A percentile compares a stretch with the other conserved stretches of the same genome.
These are phyloP conservation scores for Spilosoma lubricipeda DNA, from an alignment of 2,888 invertebrate genomes.

Conservation along the genomic window DNA sequence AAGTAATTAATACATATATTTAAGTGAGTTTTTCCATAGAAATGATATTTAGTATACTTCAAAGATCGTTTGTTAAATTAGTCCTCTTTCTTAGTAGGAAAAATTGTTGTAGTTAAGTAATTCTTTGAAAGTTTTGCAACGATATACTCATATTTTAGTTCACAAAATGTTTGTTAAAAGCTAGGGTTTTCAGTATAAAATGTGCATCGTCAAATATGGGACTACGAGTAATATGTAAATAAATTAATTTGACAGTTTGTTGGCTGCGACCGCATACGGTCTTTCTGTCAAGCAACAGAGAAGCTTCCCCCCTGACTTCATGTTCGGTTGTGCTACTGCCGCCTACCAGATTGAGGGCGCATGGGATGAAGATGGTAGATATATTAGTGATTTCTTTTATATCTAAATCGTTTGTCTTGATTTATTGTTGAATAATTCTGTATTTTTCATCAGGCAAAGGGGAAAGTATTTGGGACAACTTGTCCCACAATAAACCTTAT, in stretches of 20 bases:
- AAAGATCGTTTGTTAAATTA: too few species aligned
- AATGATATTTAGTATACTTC: background rate
- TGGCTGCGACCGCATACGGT: conserved; percentile 38
- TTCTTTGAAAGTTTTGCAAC: background rate
- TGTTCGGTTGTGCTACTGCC: conserved; percentile 71
- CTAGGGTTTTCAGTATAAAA: too few species aligned
- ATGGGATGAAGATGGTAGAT: conserved; percentile 69
- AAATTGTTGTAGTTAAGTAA: too few species aligned
- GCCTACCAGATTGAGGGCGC: conserved; percentile 72
- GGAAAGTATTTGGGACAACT: conserved; percentile 69
- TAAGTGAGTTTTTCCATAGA: background rate
- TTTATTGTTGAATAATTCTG: background rate
- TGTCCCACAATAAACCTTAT: conserved; percentile 62
- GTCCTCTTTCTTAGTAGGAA: too few species aligned
- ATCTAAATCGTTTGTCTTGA: background rate
- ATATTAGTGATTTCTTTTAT: background rate
- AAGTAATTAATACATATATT: background rate
- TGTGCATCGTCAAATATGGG: too few species aligned
- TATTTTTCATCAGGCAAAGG: conserved; percentile 58
- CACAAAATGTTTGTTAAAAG: background rate
- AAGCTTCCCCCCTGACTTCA: conserved; percentile 67
- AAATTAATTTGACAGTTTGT: conserved; percentile 31
- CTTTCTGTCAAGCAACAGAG: conserved; percentile 43
- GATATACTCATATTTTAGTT: background rate
- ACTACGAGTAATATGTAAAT: background rate